Conservation (phyloP, 2,113 vertebrate genomes). For the Hemibagrus wyckioides region DNA sequence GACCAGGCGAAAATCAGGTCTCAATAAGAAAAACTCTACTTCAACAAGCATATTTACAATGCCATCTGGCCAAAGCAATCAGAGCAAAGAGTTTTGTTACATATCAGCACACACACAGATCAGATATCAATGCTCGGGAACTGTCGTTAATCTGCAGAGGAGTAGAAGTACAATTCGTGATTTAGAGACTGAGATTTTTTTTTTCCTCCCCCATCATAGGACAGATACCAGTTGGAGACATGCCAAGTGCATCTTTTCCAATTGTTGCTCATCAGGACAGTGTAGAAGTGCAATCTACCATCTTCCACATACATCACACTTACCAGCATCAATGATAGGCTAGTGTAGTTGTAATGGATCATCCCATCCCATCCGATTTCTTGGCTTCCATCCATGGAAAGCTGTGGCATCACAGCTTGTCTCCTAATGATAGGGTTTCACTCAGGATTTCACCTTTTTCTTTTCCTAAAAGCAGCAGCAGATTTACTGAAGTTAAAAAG, state of each 20-base stretch:
- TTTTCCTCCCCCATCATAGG: background rate
- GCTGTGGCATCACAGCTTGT: background rate
- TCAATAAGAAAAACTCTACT: background rate
- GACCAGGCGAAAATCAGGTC: constrained; percentile 21
- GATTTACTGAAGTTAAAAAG: background rate
- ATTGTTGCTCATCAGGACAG: background rate
- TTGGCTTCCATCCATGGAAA: background rate
- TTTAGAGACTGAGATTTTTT: background rate
- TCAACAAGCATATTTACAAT: constrained; percentile 34
- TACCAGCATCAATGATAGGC: background rate
- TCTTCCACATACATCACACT: background rate
- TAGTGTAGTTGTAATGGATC: background rate
- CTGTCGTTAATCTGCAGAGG: background rate
- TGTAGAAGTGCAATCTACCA: background rate
- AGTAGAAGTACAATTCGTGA: background rate
- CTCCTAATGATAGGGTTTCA: background rate
- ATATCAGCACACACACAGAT: constrained; percentile 34
- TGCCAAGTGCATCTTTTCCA: background rate
- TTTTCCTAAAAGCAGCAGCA: background rate
- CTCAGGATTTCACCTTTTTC: background rate
- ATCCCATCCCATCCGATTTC: background rate
- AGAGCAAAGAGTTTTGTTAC: constrained; percentile 54
- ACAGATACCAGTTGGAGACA: background rate
- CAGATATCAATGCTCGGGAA: constrained; percentile 4
- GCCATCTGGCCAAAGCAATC: constrained; percentile 56